Evolutionary conservation across 1,140 invertebrate species (phyloP).

Genomic region (Diprion similis): DNA sequence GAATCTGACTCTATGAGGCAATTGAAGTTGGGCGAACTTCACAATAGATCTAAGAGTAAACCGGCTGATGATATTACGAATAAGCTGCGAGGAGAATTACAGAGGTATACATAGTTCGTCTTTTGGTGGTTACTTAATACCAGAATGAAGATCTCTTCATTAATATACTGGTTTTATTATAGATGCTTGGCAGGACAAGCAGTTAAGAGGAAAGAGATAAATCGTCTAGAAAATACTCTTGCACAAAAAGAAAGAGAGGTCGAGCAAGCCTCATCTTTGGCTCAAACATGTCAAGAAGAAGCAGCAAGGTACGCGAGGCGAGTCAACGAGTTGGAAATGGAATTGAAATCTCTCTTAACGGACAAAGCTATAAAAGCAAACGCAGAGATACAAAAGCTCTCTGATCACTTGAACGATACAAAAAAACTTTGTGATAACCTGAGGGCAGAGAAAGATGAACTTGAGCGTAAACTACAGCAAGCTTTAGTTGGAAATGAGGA

Average conservation of each 20-base stretch:
- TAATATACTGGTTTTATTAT: slow-evolving; percentile 13
- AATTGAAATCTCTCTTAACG: slow-evolving; percentile 49
- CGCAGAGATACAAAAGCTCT: slow-evolving; percentile 49
- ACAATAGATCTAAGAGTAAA: slow-evolving; percentile 43
- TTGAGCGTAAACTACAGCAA: slow-evolving; percentile 50
- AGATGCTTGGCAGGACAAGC: slow-evolving; percentile 48
- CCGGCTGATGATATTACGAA: slow-evolving; percentile 43
- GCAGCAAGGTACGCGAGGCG: slow-evolving; percentile 42
- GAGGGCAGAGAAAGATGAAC: slow-evolving; percentile 41
- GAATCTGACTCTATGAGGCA: slow-evolving; percentile 54
- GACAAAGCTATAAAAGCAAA: slow-evolving; percentile 52
- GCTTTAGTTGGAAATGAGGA: slow-evolving; percentile 46
- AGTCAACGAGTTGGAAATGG: slow-evolving; percentile 48
- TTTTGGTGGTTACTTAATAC: not conserved
- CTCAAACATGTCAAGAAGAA: slow-evolving; percentile 41
- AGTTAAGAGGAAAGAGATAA: slow-evolving; percentile 54
- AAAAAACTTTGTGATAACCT: slow-evolving; percentile 46
- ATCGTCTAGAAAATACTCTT: slow-evolving; percentile 46
- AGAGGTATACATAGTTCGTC: slow-evolving; percentile 33
- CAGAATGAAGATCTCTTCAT: slow-evolving; percentile 6
- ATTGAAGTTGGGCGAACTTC: slow-evolving; percentile 48
- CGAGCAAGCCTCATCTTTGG: slow-evolving; percentile 38
- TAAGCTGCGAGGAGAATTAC: slow-evolving; percentile 47
- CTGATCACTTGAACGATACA: slow-evolving; percentile 48
- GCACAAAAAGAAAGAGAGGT: slow-evolving; percentile 50